Evolutionary conservation across 2,888 invertebrate species (phyloP).

Genomic region (Drosophila heteroneura): DNA sequence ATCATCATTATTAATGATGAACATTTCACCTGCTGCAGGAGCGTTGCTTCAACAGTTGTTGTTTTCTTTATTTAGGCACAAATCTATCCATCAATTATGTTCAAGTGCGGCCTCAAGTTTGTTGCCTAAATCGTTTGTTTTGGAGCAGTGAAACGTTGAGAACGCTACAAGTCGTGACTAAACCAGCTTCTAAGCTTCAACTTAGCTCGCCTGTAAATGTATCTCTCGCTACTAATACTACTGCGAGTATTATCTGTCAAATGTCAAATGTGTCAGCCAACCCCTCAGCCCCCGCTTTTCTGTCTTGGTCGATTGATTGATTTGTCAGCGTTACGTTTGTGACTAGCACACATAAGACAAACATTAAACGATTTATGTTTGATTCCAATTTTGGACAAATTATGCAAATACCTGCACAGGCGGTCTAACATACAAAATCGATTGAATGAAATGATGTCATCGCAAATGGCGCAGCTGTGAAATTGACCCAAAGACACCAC

Average conservation of each 20-base stretch:
- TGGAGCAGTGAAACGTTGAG: conserved; percentile 27
- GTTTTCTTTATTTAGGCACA: conserved; percentile 70
- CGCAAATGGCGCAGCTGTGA: conserved; percentile 27
- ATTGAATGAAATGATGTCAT: conserved; percentile 66
- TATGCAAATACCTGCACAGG: conserved; percentile 61
- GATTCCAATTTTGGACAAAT: conserved; percentile 71
- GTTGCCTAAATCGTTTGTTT: conserved; percentile 57
- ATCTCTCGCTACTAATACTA: neutral
- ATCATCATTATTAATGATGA: conserved; percentile 78
- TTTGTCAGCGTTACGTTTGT: conserved; percentile 62
- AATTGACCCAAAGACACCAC: conserved; percentile 18
- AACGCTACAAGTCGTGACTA: conserved; percentile 11
- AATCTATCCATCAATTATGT: conserved; percentile 66
- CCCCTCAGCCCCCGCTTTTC: neutral
- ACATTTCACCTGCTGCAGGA: conserved; percentile 79
- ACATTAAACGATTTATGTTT: conserved; percentile 65
- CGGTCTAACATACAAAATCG: conserved; percentile 19
- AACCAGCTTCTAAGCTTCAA: conserved; percentile 23
- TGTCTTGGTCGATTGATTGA: conserved; percentile 59
- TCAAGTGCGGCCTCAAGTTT: conserved; percentile 56
- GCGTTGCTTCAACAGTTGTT: conserved; percentile 33
- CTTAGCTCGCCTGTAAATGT: conserved; percentile 10
- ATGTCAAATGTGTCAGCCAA: conserved; percentile 42
- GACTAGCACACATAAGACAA: conserved; percentile 57
- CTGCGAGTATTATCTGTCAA: conserved; percentile 53